Base-by-base conservation (phyloP, 2,797 vertebrate species). In the Scolopax bukidnonensis region DNA sequence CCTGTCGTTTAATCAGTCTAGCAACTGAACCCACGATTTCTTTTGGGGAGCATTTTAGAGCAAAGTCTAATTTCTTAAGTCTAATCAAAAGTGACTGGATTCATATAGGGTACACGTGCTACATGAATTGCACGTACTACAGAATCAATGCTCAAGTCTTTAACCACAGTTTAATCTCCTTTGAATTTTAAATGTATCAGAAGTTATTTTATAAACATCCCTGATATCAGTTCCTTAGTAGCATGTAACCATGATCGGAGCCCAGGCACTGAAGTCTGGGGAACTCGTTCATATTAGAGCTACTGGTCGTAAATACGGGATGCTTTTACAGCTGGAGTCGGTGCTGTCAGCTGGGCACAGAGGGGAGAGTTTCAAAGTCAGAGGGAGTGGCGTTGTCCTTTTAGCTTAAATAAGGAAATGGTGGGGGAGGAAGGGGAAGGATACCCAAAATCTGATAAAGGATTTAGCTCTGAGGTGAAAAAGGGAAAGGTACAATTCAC, bases 361-460 rank as follows among this genome's bases (percentile, higher is more conserved):
- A 53, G 32, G 67, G 51, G 47, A 53, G 36, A 33, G n/a, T 59
- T 90, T 63, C 30, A 43, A 65, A 50, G 9, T 70, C 6, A 0
- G 43, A 63, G 33, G 17, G 47, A 92, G 17, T 27, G 20, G 3
- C 9, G 0, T 10, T 73, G 50, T 63, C 30, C 23, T 89, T 73
- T 54, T 38, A 59, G 33, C 38, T 78, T 89, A 61, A 76, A 3
- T 33, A 48, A 41, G 24, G 24, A 76, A 57, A 59, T 40, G 18
- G 2, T 1, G 4, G 5, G 25, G 11, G 20, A 47, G 18, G 1
- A 18, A 10, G 10, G 51, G 27, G 28, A 65, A 24, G 9, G 21
- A 84, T 73, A 41, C 41, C 28, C 10, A 4, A 56, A 69, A 19
- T 65, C 63, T 91, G 75, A 32, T 36, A 64, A 81, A 70, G 33